phyloP scores from a whole-genome alignment of 2,888 invertebrate genomes.

The Danaus chrysippus region DNA sequence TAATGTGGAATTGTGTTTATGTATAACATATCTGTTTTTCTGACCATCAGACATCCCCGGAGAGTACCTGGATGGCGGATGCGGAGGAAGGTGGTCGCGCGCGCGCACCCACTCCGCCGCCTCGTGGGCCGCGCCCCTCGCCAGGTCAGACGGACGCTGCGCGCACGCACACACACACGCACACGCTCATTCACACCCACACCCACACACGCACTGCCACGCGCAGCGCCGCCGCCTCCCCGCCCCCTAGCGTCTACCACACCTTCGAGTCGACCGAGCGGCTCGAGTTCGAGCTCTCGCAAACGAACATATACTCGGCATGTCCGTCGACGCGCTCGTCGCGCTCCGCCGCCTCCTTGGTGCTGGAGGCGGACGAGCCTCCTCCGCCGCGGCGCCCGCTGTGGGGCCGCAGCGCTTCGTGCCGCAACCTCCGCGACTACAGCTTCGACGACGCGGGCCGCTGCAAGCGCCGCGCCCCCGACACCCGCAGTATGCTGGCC shows the following conservation, averaged over 20 bases:
- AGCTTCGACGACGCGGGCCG: constrained; percentile 85
- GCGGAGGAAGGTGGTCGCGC: constrained; percentile 64
- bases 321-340: constrained; percentile 65
- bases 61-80: constrained; percentile 75
- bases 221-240: constrained; percentile 53
- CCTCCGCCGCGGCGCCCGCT: constrained; percentile 59
- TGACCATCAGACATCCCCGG: constrained; percentile 65
- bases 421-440: constrained; percentile 89
- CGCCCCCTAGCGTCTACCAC: constrained; percentile 70
- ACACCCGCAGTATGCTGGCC: constrained; percentile 60
- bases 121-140: constrained; percentile 68
- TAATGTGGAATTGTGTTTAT: no score
- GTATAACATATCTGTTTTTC: no score
- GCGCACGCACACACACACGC: constrained; percentile 37
- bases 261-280: constrained; percentile 69
- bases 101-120: constrained; percentile 75
- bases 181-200: constrained; percentile 40
- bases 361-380: constrained; percentile 44
- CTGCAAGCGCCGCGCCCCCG: constrained; percentile 75
- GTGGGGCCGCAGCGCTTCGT: constrained; percentile 90
- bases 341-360: constrained; percentile 59
- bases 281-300: constrained; percentile 79
- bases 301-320: constrained; percentile 78
- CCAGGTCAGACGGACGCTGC: constrained; percentile 64
- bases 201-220: constrained; percentile 61